Conservation (phyloP, 2,888 invertebrate species). For the Cephus rjabovi region DNA sequence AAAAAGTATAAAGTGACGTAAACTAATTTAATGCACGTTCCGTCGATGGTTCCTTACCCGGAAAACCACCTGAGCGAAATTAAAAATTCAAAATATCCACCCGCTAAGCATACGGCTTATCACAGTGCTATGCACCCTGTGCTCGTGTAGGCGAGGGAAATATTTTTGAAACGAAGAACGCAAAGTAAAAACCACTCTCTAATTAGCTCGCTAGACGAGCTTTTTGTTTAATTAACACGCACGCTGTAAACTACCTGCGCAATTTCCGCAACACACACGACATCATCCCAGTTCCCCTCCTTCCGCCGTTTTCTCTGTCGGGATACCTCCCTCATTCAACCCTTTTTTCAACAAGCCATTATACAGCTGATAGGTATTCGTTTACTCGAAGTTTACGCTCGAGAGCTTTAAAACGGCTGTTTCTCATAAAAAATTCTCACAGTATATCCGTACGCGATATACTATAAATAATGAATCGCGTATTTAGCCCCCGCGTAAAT, state of each 20-base stretch:
- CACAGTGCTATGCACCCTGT: not conserved
- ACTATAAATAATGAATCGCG: not conserved
- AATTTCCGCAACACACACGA: slow-evolving; percentile 18
- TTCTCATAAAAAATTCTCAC: not conserved
- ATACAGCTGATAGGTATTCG: slow-evolving; percentile 42
- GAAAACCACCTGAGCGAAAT: not conserved
- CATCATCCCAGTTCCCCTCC: slow-evolving; percentile 19
- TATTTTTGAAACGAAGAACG: slow-evolving; percentile 42
- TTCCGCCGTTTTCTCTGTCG: not conserved
- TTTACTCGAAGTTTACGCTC: slow-evolving; percentile 40
- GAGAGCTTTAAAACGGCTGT: slow-evolving; percentile 36
- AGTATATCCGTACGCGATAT: not conserved
- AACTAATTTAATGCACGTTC: not conserved
- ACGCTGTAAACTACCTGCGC: slow-evolving; percentile 41
- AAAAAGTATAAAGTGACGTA: not conserved
- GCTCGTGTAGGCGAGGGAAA: slow-evolving; percentile 29
- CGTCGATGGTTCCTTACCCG: not conserved
- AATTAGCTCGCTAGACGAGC: slow-evolving; percentile 53
- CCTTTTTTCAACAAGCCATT: slow-evolving; percentile 10
- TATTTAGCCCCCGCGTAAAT: not conserved
- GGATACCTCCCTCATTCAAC: not conserved
- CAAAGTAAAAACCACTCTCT: slow-evolving; percentile 45
- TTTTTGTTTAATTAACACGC: slow-evolving; percentile 60
- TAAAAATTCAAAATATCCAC: not conserved
- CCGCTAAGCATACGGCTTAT: not conserved